A percentile compares a stretch with the other conserved stretches of the same genome.
Conservation (phyloP, 2,888 invertebrate species). For the Gymnocheta viridis region DNA sequence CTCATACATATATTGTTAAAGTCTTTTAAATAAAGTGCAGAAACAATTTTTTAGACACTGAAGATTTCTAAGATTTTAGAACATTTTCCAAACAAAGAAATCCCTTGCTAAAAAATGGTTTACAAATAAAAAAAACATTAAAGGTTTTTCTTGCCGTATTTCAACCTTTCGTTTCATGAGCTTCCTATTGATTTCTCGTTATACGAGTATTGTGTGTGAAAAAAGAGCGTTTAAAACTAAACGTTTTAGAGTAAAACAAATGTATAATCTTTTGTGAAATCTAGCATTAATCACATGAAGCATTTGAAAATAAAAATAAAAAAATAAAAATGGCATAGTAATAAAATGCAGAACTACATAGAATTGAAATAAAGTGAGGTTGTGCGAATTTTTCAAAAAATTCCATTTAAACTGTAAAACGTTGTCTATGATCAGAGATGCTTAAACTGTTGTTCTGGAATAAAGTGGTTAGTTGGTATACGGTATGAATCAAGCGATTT, state of each 20-base stretch:
- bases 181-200: not conserved
- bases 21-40: not conserved
- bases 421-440: conserved; percentile 23
- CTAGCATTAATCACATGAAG: conserved; percentile 20
- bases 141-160: not conserved
- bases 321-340: not conserved
- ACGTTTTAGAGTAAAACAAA: not conserved
- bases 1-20: not conserved
- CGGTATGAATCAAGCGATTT: too few relatives aligned
- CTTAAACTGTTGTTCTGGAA: not conserved
- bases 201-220: not conserved
- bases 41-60: not conserved
- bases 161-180: not conserved
- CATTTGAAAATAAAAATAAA: conserved; percentile 7
- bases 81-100: not conserved
- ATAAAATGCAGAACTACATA: conserved; percentile 24
- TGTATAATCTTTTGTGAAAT: not conserved
- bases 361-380: conserved; percentile 37
- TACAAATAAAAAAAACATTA: not conserved
- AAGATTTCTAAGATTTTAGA: not conserved
- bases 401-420: conserved; percentile 41
- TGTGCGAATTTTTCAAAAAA: conserved; percentile 38
- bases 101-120: not conserved
- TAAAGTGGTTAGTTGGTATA: too few relatives aligned
- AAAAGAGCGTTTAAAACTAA: not conserved